phyloP scores from a whole-genome alignment of 2,113 vertebrate species.

The Carassius auratus region DNA sequence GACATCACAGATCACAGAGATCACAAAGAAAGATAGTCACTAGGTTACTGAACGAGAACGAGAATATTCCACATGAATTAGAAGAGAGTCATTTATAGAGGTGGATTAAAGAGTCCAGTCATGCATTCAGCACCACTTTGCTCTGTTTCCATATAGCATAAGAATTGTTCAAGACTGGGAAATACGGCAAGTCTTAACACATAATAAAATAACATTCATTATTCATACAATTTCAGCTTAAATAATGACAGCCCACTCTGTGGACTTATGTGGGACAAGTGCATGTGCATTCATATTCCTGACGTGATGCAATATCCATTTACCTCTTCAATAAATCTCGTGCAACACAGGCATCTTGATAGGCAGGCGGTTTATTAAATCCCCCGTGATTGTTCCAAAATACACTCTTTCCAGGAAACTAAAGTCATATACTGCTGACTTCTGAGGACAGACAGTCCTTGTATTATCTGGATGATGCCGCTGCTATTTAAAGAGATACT shows the following conservation, averaged over 20 bases:
- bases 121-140: slow-evolving; percentile 17
- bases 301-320: slow-evolving; percentile 12
- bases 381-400: not conserved
- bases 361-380: slow-evolving; percentile 29
- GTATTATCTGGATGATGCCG: not conserved
- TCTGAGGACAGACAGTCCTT: slow-evolving; percentile 6
- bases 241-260: not conserved
- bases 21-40: slow-evolving; percentile 56
- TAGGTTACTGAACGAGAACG: slow-evolving; percentile 55
- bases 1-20: slow-evolving; percentile 24
- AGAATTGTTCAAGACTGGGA: slow-evolving; percentile 35
- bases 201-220: slow-evolving; percentile 44
- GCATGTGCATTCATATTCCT: not conserved
- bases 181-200: slow-evolving; percentile 40
- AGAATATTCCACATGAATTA: slow-evolving; percentile 56
- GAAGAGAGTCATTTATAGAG: slow-evolving; percentile 54
- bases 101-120: slow-evolving; percentile 58
- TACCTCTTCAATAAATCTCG: slow-evolving; percentile 33
- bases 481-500: slow-evolving; percentile 2
- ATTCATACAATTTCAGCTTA: slow-evolving; percentile 7
- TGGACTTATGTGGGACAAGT: slow-evolving; percentile 3
- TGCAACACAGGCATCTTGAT: slow-evolving; percentile 11
- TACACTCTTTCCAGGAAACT: not conserved
- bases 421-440: slow-evolving; percentile 5
- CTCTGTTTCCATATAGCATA: slow-evolving; percentile 17